phyloP scores from a whole-genome alignment of 2,797 vertebrate genomes.

The Tympanoctomys barrerae region DNA sequence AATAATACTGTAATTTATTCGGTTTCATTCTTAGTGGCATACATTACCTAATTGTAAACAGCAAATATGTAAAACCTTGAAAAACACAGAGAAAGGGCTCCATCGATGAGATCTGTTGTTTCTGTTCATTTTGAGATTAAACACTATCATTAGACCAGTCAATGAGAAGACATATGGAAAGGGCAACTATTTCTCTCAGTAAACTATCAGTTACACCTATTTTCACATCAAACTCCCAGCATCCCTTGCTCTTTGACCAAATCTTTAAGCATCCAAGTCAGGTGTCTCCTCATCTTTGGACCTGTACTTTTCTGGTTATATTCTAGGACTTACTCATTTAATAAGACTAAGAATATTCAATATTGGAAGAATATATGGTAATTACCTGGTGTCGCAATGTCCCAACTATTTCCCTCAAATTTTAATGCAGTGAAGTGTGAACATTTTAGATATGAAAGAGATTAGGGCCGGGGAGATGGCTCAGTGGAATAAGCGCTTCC shows the following conservation, averaged over 20 bases:
- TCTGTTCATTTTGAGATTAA: constrained; percentile 35
- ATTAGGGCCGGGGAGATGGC: no score
- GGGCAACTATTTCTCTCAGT: neutral
- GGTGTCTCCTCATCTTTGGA: neutral
- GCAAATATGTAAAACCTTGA: neutral
- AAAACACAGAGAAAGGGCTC: neutral
- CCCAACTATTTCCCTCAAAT: neutral
- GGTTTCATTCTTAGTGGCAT: constrained; percentile 10
- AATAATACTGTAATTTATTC: constrained; percentile 26
- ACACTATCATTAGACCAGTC: neutral
- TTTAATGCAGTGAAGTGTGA: neutral
- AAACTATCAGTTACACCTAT: neutral
- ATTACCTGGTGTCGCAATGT: neutral
- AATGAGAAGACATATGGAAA: neutral
- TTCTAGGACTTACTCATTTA: neutral
- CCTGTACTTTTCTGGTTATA: neutral
- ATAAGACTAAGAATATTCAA: neutral
- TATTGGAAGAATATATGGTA: neutral
- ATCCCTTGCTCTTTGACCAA: neutral
- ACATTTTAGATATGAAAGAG: neutral
- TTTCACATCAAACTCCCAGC: neutral
- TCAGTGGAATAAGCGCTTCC: no score
- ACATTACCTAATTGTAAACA: constrained; percentile 53
- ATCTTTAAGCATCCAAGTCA: neutral
- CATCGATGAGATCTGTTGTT: constrained; percentile 1